Base-by-base conservation (phyloP, 2,113 vertebrate species). In the Taurulus bubalis region DNA sequence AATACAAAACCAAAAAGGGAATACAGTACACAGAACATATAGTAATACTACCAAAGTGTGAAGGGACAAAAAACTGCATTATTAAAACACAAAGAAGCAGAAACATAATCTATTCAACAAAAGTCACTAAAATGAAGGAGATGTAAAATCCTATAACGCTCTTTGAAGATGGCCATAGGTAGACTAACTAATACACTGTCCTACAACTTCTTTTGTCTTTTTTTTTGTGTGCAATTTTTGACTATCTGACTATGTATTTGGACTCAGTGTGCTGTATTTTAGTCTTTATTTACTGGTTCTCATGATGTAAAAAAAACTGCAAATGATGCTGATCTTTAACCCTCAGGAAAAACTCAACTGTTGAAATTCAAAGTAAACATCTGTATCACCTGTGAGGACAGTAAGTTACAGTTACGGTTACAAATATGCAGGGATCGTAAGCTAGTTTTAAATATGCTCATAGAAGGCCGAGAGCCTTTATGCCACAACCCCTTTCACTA, bases 341-440 rank as follows among this genome's bases (percentile, higher is more conserved):
- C 89, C 90, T 90, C 86, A 87, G 88, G 88, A 85, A 91, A 77
- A 65, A 72, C 53, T 75, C 64, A 72, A 40, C 64, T 66, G 55
- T 79, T 79, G 60, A 83, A 53, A 75, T 81, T 84, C 22, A 77
- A 58, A 49, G 38, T 70, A n/a, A 79, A 78, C 34, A 74, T 62
- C 26, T 73, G 47, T 30, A 62, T 67, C 55, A 70, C 14, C 12
- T 71, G 47, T 58, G n/a, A 68, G 30, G 45, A 67, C 40, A 71
- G 18, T 26, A 62, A 2, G 8, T 72, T 59, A 40, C 65, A 71
- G 55, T 71, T 40, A 62, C 16, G 58, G 8, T 72, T 59, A 40
- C 65, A 71, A 55, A 71, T 30, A 59, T 24, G 62, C 60, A 75
- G 69, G 67, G 49, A 79, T 22, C 47, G n/a, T 20, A 51, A 67